A percentile compares a stretch with the other conserved stretches of the same genome.
phyloP scores from a whole-genome alignment of 2,797 vertebrate genomes.

The Stomatorhinus walkeri region DNA sequence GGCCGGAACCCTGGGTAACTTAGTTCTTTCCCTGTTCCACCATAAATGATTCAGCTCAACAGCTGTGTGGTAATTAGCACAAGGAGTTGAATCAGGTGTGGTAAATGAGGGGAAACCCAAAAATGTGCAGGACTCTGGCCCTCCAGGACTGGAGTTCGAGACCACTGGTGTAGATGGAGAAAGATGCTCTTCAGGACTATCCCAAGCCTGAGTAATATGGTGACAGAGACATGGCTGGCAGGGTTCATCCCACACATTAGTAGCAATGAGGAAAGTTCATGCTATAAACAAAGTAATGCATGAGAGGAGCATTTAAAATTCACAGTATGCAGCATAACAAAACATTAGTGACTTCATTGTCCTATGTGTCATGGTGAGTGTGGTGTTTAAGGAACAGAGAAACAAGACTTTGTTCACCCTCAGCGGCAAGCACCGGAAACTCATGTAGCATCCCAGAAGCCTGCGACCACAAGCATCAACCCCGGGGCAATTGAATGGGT shows the following conservation, averaged over 20 bases:
- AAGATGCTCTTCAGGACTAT: background rate
- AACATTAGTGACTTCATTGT: background rate
- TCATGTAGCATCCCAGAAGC: background rate
- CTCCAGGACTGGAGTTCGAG: too few species aligned
- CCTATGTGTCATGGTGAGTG: background rate
- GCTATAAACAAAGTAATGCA: background rate
- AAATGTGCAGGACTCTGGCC: too few species aligned
- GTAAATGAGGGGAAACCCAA: too few species aligned
- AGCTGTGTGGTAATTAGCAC: too few species aligned
- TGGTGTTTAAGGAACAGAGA: background rate
- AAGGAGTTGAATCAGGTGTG: too few species aligned
- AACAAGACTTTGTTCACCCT: background rate
- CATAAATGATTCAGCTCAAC: too few species aligned
- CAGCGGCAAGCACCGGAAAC: background rate
- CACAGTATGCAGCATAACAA: background rate
- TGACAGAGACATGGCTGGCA: background rate
- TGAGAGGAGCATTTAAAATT: background rate
- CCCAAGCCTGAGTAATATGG: background rate
- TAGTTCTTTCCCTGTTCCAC: too few species aligned
- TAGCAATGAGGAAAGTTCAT: background rate
- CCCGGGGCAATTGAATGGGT: background rate
- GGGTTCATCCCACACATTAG: background rate
- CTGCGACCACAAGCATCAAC: background rate
- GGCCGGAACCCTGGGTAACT: too few species aligned
- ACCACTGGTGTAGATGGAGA: background rate